Evolutionary conservation across 2,797 vertebrate species (phyloP).

Genomic region (Ctenopoma kingsleyae): DNA sequence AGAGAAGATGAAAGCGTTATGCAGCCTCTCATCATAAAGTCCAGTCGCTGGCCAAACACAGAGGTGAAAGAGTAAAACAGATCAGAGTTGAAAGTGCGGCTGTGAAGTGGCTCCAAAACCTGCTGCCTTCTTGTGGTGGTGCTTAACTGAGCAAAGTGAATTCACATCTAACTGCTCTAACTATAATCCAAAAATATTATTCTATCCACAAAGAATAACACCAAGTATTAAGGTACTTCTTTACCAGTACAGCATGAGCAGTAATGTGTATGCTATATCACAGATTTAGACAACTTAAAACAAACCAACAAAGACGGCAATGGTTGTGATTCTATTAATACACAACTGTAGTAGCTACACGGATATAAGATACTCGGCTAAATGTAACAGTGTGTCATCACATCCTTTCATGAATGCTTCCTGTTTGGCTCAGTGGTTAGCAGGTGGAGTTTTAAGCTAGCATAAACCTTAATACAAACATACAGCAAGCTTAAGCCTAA

Average conservation of each 20-base stretch:
- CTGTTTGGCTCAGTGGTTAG: constrained; percentile 16
- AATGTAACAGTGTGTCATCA: constrained; percentile 62
- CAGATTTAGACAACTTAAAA: not conserved
- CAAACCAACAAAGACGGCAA: not conserved
- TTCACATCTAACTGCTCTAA: constrained; percentile 20
- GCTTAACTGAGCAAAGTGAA: constrained; percentile 17
- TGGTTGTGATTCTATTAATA: not conserved
- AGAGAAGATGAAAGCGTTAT: constrained; percentile 13
- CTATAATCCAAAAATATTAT: constrained; percentile 3
- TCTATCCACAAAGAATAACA: constrained; percentile 8
- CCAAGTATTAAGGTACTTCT: not conserved
- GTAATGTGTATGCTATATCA: not conserved
- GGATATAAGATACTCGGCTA: constrained; percentile 30
- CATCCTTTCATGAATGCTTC: constrained; percentile 61
- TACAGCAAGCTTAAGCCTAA: constrained; percentile 21
- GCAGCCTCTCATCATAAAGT: not conserved
- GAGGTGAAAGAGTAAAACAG: not conserved
- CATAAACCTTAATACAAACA: constrained; percentile 27
- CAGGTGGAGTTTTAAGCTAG: constrained; percentile 2
- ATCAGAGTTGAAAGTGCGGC: constrained; percentile 15
- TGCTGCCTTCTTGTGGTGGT: constrained; percentile 30
- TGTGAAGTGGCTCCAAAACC: constrained; percentile 16
- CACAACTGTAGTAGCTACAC: not conserved
- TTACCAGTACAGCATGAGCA: not conserved
- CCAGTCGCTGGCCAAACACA: constrained; percentile 2